Conservation (phyloP, 2,888 invertebrate species). For the Polydrusus tereticollis region DNA sequence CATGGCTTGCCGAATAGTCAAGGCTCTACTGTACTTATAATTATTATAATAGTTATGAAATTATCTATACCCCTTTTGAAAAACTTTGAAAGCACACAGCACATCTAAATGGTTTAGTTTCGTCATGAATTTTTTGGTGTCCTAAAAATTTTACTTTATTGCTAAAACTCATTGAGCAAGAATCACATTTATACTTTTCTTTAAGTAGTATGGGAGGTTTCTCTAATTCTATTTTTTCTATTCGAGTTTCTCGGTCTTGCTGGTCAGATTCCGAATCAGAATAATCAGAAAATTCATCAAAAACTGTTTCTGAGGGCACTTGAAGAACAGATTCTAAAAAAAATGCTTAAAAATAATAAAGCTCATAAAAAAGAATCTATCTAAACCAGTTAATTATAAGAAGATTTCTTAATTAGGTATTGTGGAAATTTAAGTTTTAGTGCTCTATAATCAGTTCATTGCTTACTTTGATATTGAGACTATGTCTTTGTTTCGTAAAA, state of each 20-base stretch:
- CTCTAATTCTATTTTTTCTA: conserved; percentile 7
- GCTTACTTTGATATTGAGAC: too few species aligned
- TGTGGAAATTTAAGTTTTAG: not conserved
- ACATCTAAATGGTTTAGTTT: conserved; percentile 56
- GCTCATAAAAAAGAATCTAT: not conserved
- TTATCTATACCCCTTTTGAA: conserved; percentile 40
- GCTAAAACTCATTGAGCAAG: conserved; percentile 53
- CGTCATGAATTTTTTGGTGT: conserved; percentile 54
- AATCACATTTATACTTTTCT: conserved; percentile 54
- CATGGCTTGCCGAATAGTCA: too few species aligned
- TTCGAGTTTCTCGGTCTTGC: not conserved
- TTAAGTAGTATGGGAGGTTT: conserved; percentile 31
- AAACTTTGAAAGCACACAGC: conserved; percentile 55
- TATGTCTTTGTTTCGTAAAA: too few species aligned
- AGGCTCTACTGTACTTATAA: too few species aligned
- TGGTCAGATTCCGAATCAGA: conserved; percentile 12
- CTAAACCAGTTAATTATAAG: too few species aligned
- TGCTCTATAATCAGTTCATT: too few species aligned
- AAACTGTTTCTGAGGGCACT: not conserved
- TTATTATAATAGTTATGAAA: not conserved
- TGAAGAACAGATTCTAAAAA: conserved; percentile 20
- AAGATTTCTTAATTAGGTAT: too few species aligned
- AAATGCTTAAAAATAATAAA: not conserved
- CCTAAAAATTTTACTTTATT: conserved; percentile 55
- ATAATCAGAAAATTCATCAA: conserved; percentile 20